Evolutionary conservation across 2,888 invertebrate species (phyloP), one percentile per base, ranked within the genome.

Genomic region (Chrysotoxum bicinctum): DNA sequence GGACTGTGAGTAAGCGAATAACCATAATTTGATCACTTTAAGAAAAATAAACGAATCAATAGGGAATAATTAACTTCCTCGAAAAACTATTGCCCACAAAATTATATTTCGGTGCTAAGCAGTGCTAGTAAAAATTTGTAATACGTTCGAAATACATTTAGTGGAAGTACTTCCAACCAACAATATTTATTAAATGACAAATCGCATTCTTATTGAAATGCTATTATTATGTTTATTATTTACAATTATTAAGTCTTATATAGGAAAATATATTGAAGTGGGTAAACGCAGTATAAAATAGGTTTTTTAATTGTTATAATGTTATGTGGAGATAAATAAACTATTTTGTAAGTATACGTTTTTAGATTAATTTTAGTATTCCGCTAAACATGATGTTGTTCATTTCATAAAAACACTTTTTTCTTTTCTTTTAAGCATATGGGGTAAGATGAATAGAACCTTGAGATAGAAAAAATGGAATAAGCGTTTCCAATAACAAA

Each of bases 11-110:
- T 52, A 52, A 52, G 52, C 30, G 52, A 26, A n/a, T 30, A 30
- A 30, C 10, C 30, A 54, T 32, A 54, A 32, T 54, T 54, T 16
- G 10, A 54, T 30, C 30, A 54, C 30, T 32, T 12, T 0, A 32
- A 54, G 54, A 54, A 54, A 30, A 54, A 54, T 54, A 54, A 54
- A 54, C 30, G 10, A 54, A 54, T 32, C 30, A 54, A 16, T 54
- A 32, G 52, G n/a, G 4, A 32, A n/a, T 10, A 32, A 0, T 4
- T n/a, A n/a, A 14, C 14, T 54, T 54, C 2, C 7, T 6, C 5
- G 16, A 10, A 32, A 54, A 54, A 54, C 16, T 30, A 32, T 32
- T 54, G 6, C 54, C 1, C 5, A 54, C 12, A 0, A 32, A 54
- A 16, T 54, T 54, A 30, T 54, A 32, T 54, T 54, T 54, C 6